Percentiles rank a stretch among this genome's conserved stretches.
phyloP scores from a whole-genome alignment of 2,797 vertebrate genomes.

The Eleutherodactylus coqui region DNA sequence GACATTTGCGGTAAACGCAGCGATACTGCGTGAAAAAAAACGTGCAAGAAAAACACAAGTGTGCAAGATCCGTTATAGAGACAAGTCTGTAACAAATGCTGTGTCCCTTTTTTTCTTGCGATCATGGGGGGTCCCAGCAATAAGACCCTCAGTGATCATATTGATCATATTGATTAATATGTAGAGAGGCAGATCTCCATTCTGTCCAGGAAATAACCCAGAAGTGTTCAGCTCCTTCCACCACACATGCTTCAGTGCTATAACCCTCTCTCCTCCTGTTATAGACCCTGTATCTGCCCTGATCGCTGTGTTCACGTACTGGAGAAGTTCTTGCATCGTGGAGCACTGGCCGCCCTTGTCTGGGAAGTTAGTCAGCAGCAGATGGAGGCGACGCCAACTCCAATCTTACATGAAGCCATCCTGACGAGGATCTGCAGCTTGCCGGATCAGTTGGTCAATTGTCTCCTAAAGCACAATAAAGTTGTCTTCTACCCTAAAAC shows the following conservation, averaged over 20 bases:
- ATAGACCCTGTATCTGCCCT: slow-evolving; percentile 74
- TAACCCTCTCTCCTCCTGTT: background rate
- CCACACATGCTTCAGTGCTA: background rate
- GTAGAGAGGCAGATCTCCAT: background rate
- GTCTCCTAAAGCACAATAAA: slow-evolving; percentile 76
- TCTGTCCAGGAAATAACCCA: background rate
- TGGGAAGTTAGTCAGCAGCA: slow-evolving; percentile 78
- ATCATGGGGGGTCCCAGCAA: background rate
- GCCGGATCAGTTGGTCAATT: slow-evolving; percentile 83
- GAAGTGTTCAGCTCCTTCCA: background rate
- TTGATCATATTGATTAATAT: background rate
- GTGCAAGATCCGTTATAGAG: too few species aligned
- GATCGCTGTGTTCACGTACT: slow-evolving; percentile 73
- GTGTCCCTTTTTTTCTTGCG: background rate
- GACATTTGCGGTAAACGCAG: too few species aligned
- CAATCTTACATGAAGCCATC: slow-evolving; percentile 76
- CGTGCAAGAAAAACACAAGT: too few species aligned
- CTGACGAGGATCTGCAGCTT: slow-evolving; percentile 79
- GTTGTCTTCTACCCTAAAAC: slow-evolving; percentile 81
- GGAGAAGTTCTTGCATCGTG: slow-evolving; percentile 79
- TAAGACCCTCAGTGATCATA: background rate
- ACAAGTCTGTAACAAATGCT: too few species aligned
- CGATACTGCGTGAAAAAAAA: too few species aligned
- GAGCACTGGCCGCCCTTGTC: slow-evolving; percentile 77
- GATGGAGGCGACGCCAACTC: slow-evolving; percentile 64